Evolutionary conservation across 2,113 vertebrate species (phyloP).

Genomic region (Lamprotornis superbus): DNA sequence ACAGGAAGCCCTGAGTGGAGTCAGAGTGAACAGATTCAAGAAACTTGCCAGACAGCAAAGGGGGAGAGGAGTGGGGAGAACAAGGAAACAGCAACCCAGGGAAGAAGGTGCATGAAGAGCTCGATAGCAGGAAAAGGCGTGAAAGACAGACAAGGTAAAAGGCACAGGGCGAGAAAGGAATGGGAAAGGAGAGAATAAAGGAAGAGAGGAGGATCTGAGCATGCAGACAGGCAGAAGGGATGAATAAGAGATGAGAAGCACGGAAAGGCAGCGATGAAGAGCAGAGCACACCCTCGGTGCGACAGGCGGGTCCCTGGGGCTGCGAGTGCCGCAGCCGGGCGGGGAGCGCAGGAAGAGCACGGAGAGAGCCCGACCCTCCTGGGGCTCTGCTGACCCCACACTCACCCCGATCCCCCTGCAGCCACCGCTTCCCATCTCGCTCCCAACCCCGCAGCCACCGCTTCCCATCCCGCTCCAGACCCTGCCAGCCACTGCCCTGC

Average conservation of each 20-base stretch:
- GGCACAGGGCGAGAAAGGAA: not conserved
- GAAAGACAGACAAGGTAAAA: not conserved
- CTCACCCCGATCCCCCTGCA: not conserved
- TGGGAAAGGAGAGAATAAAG: not conserved
- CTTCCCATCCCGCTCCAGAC: no score
- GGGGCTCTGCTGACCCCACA: not conserved
- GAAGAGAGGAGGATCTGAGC: not conserved
- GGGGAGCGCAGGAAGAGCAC: not conserved
- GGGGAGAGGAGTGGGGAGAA: not conserved
- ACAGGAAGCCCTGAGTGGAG: not conserved
- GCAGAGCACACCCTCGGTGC: not conserved
- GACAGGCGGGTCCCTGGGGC: no score
- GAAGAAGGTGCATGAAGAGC: not conserved
- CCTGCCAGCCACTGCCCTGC: no score
- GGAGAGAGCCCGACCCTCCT: rapidly evolving
- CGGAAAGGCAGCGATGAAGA: not conserved
- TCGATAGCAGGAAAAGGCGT: rapidly evolving
- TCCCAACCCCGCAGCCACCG: no score
- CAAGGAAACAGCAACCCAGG: not conserved
- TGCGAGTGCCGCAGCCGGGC: not conserved
- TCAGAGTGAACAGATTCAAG: not conserved
- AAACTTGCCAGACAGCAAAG: not conserved
- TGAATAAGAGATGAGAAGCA: not conserved
- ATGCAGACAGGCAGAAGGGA: not conserved
- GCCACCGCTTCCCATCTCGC: not conserved